phyloP scores from a whole-genome alignment of 2,888 invertebrate species.

The Tethea ocularis region DNA sequence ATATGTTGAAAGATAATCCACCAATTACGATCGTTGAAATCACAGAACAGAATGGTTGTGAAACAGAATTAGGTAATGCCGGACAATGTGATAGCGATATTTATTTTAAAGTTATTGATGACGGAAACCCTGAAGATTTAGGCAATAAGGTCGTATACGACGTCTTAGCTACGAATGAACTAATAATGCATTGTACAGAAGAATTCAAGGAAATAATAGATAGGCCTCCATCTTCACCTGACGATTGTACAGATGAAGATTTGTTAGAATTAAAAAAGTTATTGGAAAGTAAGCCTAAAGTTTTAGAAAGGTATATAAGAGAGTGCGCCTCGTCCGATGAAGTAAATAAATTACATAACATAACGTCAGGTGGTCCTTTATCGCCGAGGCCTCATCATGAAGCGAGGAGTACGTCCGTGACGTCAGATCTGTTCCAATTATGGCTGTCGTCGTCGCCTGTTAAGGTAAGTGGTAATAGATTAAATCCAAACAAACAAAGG shows the following conservation, averaged over 20 bases:
- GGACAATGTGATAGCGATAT: constrained; percentile 62
- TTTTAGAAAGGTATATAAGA: constrained; percentile 90
- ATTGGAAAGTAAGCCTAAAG: constrained; percentile 83
- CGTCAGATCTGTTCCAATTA: constrained; percentile 92
- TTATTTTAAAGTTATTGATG: constrained; percentile 54
- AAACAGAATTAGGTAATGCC: constrained; percentile 57
- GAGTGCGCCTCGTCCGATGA: constrained; percentile 89
- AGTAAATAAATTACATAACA: constrained; percentile 83
- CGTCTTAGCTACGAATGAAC: constrained; percentile 62
- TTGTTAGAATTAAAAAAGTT: constrained; percentile 66
- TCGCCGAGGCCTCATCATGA: constrained; percentile 77
- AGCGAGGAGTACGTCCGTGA: constrained; percentile 88
- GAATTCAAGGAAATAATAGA: constrained; percentile 73
- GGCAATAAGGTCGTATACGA: constrained; percentile 73
- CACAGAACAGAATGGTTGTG: constrained; percentile 79
- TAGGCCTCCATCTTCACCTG: constrained; percentile 67
- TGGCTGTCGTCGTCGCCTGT: constrained; percentile 92
- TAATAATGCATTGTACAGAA: constrained; percentile 63
- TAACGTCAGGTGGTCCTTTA: constrained; percentile 80
- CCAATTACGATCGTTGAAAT: constrained; percentile 76
- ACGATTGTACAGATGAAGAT: constrained; percentile 73
- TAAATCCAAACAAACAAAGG: too few species aligned
- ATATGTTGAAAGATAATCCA: constrained; percentile 77
- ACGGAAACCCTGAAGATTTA: constrained; percentile 67
- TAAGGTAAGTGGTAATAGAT: constrained; percentile 79